These are phyloP conservation scores for Umimayanthus chanpuru DNA, from an alignment of 92 coral and sea anemone species.

Conservation along the genomic window DNA sequence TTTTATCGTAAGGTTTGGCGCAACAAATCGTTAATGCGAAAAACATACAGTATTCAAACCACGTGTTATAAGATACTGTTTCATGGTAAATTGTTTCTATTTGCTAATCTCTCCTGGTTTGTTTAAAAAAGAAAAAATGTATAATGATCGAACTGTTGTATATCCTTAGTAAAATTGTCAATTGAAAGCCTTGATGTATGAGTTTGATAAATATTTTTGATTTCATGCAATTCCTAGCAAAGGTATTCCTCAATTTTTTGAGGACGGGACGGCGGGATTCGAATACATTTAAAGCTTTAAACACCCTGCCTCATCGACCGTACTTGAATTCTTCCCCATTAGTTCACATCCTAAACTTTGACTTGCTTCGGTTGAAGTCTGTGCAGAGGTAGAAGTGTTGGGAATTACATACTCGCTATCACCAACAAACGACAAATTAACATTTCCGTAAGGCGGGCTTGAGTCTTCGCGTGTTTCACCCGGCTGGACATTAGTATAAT, in stretches of 20 bases:
- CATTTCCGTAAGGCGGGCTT: not conserved
- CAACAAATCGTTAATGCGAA: no score
- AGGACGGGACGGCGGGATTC: no score
- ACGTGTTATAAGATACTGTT: no score
- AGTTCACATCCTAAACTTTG: not conserved
- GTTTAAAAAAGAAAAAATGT: no score
- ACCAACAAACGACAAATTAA: not conserved
- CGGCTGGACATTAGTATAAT: not conserved
- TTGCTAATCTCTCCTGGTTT: no score
- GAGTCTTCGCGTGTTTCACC: not conserved
- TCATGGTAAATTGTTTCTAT: no score
- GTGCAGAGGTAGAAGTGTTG: not conserved
- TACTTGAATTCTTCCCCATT: not conserved
- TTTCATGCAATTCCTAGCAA: not conserved
- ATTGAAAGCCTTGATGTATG: not conserved
- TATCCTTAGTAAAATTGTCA: no score
- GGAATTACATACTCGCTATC: not conserved
- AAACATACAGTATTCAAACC: no score
- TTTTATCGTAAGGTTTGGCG: no score
- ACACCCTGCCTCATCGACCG: not conserved
- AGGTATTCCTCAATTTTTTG: no score
- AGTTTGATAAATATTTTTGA: no score
- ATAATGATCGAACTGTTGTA: not conserved
- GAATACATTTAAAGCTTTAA: not conserved
- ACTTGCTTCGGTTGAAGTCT: not conserved